Conservation (phyloP, 2,113 vertebrate genomes). For the Passer montanus region DNA sequence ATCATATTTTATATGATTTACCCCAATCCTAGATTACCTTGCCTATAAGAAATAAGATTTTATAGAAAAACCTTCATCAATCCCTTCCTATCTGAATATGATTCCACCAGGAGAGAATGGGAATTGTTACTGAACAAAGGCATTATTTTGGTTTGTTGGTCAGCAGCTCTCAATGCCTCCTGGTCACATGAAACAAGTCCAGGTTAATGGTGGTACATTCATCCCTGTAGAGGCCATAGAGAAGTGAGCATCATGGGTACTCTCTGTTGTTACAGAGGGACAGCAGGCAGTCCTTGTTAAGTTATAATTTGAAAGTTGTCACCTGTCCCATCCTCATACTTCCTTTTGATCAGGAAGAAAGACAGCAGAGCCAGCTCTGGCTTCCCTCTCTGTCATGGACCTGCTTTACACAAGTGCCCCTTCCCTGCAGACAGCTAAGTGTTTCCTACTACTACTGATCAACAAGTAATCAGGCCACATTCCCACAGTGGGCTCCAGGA, state of each 20-base stretch:
- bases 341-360: not conserved
- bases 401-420: not conserved
- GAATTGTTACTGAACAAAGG: conserved; percentile 42
- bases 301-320: not conserved
- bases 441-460: not conserved
- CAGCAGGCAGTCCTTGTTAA: not conserved
- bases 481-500: not conserved
- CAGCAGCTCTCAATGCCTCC: not conserved
- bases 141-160: not conserved
- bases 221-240: not conserved
- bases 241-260: not conserved
- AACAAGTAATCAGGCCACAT: not conserved
- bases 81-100: not conserved
- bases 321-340: not conserved
- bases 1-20: not conserved
- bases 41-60: not conserved
- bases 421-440: not conserved
- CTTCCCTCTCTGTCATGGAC: not conserved
- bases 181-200: not conserved
- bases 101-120: conserved; percentile 17
- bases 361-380: not conserved
- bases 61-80: not conserved
- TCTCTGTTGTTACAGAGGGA: not conserved
- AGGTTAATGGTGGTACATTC: not conserved
- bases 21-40: not conserved